Evolutionary conservation across 2,888 invertebrate genomes (phyloP), one percentile per base, ranked within the genome.

Genomic region (Sarcophaga caerulescens): DNA sequence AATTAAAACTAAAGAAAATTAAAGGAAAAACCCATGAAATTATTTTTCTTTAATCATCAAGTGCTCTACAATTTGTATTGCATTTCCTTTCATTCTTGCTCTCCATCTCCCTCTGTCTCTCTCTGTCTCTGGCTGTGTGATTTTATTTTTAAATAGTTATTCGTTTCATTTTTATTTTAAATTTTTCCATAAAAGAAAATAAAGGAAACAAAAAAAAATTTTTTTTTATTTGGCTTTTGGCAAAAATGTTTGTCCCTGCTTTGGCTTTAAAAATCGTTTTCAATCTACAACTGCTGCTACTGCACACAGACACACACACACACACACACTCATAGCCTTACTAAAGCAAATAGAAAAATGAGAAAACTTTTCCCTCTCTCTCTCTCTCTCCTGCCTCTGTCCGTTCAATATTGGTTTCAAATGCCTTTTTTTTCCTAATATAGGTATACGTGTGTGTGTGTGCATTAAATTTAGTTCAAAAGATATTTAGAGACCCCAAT

Each of bases 401-500:
- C 2, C n/a, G 4, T 45, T 47, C 14, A 5, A 10, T 60, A 60
- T 21, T 60, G 60, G 19, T 60, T 60, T 60, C n/a, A 60, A 19
- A 60, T 68, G 68, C 35, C 44, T 73, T 63, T 63, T 79, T 14
- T 47, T 1, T 4, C 14, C 0, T n/a, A n/a, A 14, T 3, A 14
- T 47, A 6, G 11, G 47, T 47, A 14, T 47, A 52, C 12, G 52
- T 52, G 52, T 52, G 52, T 14, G 14, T 14, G 52, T 66, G 44
- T 65, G 35, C 4, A 35, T 17, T 69, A 70, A 76, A 52, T 69
- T 70, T 65, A 70, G 69, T 69, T 77, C 59, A 70, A 74, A 52
- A 74, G 52, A 70, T 69, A 14, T 14, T 52, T 14, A 4, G 4
- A 71, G 75, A 82, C 70, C 70, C 65, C 70, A 85, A 85, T 81